Base-by-base conservation (phyloP, 2,797 vertebrate species). In the Mastacembelus armatus region DNA sequence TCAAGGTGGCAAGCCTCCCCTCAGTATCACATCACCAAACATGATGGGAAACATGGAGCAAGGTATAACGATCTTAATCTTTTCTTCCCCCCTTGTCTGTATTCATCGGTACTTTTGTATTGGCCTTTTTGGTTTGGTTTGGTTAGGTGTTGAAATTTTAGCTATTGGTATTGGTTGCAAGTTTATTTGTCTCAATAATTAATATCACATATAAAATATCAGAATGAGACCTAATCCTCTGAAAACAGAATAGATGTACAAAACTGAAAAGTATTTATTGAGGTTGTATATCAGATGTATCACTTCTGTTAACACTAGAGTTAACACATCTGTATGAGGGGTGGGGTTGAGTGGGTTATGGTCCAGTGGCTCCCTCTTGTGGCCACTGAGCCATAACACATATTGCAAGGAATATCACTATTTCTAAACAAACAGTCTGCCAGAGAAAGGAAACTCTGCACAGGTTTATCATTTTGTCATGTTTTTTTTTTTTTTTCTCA, bases 11-110 rank as follows among this genome's bases (percentile, higher is more conserved):
- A 99, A 99, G 84, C 93, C 96, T 0, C 94, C 96, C 26, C 95
- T 98, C 83, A 94, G 95, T 85, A 97, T 99, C 94, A 96, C 96
- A 64, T 98, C 98, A 82, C 97, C 97, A 70, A 97, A 96, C 91
- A 96, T 99, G 96, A 93, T 99, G 96, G 96, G 94, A 36, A 93
- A 85, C 7, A 95, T 97, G 88, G 98, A 99, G 78, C 95, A 95
- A 76, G 97, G 98, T 99, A 92, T 77, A 87, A 27, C 15, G 15
- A n/a, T n/a, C n/a, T n/a, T n/a, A n/a, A n/a, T n/a, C n/a, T n/a
- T n/a, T 26, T 51, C 33, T 16, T 5, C 44, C 68, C 1, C 15
- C 9, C 10, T 57, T 60, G 38, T 49, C 18, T 19, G 1, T 71
- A 4, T 9, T 49, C 3, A 49, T 44, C 15, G 24, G 2, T 32